Evolutionary conservation across 2,888 invertebrate genomes (phyloP).

Genomic region (Urechis unicinctus): DNA sequence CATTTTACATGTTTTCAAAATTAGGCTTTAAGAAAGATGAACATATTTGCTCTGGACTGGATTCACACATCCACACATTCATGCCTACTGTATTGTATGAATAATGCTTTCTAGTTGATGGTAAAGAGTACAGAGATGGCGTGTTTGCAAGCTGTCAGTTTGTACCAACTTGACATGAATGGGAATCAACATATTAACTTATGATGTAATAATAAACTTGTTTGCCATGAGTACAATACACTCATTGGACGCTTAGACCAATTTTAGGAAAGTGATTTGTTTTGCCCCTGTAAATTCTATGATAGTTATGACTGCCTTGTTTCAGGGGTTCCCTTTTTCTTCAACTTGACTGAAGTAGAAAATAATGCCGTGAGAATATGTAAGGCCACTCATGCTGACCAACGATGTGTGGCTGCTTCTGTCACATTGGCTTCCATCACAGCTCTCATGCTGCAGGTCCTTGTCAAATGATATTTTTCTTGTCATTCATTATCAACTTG

Average conservation of each 20-base stretch:
- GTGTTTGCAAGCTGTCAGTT: too few relatives aligned
- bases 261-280: not conserved
- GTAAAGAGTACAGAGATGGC: too few relatives aligned
- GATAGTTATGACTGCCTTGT: not conserved
- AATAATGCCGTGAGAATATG: slow-evolving; percentile 41
- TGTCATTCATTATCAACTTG: not conserved
- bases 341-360: slow-evolving; percentile 33
- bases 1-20: too few relatives aligned
- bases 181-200: too few relatives aligned
- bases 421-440: slow-evolving; percentile 38
- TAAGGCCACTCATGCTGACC: slow-evolving; percentile 43
- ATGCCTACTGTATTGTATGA: too few relatives aligned
- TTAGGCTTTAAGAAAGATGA: too few relatives aligned
- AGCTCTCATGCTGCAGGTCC: slow-evolving; percentile 43
- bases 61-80: too few relatives aligned
- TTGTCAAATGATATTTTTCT: not conserved
- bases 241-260: not conserved
- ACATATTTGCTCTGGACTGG: too few relatives aligned
- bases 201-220: not conserved
- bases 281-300: too few relatives aligned
- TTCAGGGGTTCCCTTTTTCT: slow-evolving; percentile 40
- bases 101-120: too few relatives aligned
- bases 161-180: too few relatives aligned
- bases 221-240: not conserved
- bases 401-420: slow-evolving; percentile 39